These are phyloP conservation scores for Notamacropus eugenii DNA, from an alignment of 2,797 vertebrate genomes.

Conservation along the genomic window DNA sequence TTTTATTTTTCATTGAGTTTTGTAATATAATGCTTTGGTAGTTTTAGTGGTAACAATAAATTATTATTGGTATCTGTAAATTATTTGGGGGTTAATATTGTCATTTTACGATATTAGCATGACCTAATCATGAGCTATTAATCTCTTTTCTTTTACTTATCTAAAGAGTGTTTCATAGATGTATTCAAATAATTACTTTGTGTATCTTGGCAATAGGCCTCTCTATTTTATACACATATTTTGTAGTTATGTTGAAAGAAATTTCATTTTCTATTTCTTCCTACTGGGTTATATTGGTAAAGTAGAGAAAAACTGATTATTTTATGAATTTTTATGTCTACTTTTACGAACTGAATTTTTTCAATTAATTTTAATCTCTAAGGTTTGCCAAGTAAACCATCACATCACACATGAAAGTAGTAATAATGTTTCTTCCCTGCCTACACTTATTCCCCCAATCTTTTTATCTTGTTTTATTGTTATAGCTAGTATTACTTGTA, in stretches of 20 bases:
- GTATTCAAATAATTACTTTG: neutral
- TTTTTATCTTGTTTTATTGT: neutral
- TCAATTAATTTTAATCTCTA: neutral
- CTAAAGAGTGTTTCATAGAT: neutral
- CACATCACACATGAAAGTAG: neutral
- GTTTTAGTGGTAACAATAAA: neutral
- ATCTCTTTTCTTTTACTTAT: neutral
- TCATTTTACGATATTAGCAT: neutral
- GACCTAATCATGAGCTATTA: neutral
- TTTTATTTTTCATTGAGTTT: neutral
- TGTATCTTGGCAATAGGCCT: neutral
- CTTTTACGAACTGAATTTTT: neutral
- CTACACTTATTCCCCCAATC: neutral
- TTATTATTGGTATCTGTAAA: neutral
- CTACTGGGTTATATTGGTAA: neutral
- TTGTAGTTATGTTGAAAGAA: neutral
- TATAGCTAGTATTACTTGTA: neutral
- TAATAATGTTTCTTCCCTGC: neutral
- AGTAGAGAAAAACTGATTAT: neutral
- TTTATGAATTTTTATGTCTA: neutral
- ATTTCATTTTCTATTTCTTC: neutral
- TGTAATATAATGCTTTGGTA: neutral
- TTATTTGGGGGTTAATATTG: neutral
- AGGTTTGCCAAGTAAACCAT: neutral
- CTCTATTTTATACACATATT: neutral